Base-by-base conservation (phyloP, 2,888 invertebrate genomes). In the Argynnis bischoffii region DNA sequence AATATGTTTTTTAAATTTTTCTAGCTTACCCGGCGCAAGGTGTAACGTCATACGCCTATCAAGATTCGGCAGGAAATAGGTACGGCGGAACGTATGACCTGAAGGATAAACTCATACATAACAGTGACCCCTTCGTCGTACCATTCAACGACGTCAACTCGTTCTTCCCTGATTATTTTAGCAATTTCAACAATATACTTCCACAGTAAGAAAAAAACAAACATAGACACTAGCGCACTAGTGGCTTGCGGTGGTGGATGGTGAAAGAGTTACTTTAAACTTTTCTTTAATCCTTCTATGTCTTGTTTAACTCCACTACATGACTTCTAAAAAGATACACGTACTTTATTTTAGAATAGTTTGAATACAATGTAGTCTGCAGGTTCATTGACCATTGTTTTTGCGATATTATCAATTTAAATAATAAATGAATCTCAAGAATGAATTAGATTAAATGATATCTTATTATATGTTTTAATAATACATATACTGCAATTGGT, bases 41-140 rank as follows among this genome's bases (percentile, higher is more conserved):
- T 56, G 87, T 83, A 64, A 89, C 87, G 8, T 84, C 82, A 8
- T 91, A 77, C 78, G 77, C 89, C 1, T 90, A 84, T 74, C 83
- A 85, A 76, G 92, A 91, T 75, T 81, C 90, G 2, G 48, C 81
- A 5, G 92, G 92, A 72, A 84, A 86, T 77, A 90, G 89, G 89
- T 90, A 90, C 80, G 87, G 86, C 73, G 91, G 90, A 26, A 88
- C 88, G 67, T 92, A 87, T 79, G 83, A 80, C 55, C 73, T 87
- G 26, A 79, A 78, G 67, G 82, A 86, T 79, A 86, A 84, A 67
- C 75, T 77, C 69, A 69, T 73, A 6, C 72, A 71, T 16, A 75
- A 72, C 57, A 60, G 65, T 53, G 75, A 69, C 6, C 70, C 66
- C 15, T 72, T 74, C 66, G 64, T 63, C n/a, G 55, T 60, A 46